Evolutionary conservation across 2,888 invertebrate genomes (phyloP).

Genomic region (Deroplatys truncata): DNA sequence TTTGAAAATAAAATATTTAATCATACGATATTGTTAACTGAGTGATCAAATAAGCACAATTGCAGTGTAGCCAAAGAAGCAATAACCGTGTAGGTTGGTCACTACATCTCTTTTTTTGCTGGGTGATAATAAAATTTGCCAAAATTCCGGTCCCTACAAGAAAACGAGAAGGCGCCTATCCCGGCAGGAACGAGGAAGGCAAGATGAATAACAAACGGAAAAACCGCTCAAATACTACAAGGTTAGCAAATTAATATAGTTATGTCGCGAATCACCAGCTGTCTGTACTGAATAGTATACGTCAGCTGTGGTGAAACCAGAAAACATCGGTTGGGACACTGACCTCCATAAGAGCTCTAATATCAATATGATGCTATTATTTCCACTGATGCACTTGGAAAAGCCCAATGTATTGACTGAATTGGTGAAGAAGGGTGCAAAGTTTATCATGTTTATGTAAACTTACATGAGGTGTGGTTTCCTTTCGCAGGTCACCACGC

Average conservation of each 20-base stretch:
- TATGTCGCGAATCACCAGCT: neutral
- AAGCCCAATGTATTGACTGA: neutral
- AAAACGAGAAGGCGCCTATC: constrained; percentile 74
- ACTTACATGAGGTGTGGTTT: neutral
- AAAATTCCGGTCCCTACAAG: constrained; percentile 85
- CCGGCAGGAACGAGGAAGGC: constrained; percentile 54
- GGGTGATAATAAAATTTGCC: constrained; percentile 45
- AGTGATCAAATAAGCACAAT: constrained; percentile 16
- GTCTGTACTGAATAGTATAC: neutral
- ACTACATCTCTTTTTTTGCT: constrained; percentile 19
- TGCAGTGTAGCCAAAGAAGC: constrained; percentile 3
- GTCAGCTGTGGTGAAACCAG: neutral
- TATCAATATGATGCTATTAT: neutral
- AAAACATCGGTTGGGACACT: constrained; percentile 25
- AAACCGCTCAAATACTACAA: constrained; percentile 71
- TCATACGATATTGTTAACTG: constrained; percentile 13
- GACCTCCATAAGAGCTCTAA: constrained; percentile 26
- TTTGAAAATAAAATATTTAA: constrained; percentile 22
- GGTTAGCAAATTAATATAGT: constrained; percentile 49
- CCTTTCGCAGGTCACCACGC: constrained; percentile 59
- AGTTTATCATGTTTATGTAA: neutral
- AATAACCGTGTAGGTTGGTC: constrained; percentile 16
- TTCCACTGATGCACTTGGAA: neutral
- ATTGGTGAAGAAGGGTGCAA: neutral
- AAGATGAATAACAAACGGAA: constrained; percentile 81